Percentiles rank a stretch among this genome's conserved stretches.
Evolutionary conservation across 1,140 invertebrate genomes (phyloP).

Genomic region (Gyrodactylus bullatarudis): DNA sequence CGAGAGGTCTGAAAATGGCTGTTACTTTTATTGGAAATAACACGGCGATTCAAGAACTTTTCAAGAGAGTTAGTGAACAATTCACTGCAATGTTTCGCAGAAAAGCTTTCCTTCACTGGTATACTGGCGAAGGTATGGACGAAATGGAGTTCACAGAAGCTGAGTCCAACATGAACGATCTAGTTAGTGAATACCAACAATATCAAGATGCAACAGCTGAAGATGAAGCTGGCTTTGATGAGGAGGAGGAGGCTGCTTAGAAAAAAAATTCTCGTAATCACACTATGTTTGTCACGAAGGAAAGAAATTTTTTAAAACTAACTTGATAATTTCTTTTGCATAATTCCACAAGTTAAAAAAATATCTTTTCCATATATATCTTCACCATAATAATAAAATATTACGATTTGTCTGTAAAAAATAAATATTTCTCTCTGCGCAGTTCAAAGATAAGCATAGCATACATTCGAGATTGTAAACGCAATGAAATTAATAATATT

Average conservation of each 20-base stretch:
- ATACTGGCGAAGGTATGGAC: constrained; percentile 44
- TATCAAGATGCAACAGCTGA: constrained; percentile 27
- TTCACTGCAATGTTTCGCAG: background rate
- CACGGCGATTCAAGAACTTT: constrained; percentile 24
- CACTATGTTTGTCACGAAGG: too few relatives aligned
- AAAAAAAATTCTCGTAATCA: too few relatives aligned
- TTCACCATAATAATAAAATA: too few relatives aligned
- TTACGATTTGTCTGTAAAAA: too few relatives aligned
- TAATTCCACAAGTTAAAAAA: too few relatives aligned
- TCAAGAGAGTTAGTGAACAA: constrained; percentile 26
- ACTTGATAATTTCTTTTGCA: too few relatives aligned
- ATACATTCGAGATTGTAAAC: too few relatives aligned
- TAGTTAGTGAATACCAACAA: constrained; percentile 44
- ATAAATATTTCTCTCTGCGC: too few relatives aligned
- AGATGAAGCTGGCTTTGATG: constrained; percentile 11
- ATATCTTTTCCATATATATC: too few relatives aligned
- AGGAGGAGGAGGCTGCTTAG: constrained; percentile 28
- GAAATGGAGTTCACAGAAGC: constrained; percentile 39
- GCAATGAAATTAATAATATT: too few relatives aligned
- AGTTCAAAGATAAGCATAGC: too few relatives aligned
- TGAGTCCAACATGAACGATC: constrained; percentile 25
- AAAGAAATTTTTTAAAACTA: too few relatives aligned
- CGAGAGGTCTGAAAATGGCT: constrained; percentile 15
- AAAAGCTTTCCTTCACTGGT: constrained; percentile 41
- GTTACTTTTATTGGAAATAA: constrained; percentile 12